Base-by-base conservation (phyloP, 2,888 invertebrate genomes). In the Acrocera orbiculus region DNA sequence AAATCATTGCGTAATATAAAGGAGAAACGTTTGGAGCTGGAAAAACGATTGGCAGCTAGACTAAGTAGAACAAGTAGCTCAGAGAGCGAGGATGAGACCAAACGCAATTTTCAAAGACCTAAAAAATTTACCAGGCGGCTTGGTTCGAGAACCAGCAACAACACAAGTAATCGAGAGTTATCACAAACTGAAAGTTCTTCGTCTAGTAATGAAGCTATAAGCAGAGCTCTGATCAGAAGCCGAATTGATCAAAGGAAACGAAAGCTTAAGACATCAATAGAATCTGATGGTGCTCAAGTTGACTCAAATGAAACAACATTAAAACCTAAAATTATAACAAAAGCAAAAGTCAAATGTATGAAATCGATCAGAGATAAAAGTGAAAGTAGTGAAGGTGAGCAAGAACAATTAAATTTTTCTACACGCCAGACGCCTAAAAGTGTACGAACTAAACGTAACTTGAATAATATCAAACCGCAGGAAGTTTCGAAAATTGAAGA, bases 1-100 rank as follows among this genome's bases (percentile, higher is more conserved):
- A 65, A 35, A 63, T 61, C 42, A 63, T 64, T 28, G 56, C 61
- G 40, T 59, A 63, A 42, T 51, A 58, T 40, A 39, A 57, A 48
- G 46, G 69, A 55, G 35, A 58, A 58, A 42, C 53, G 58, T 2
- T 35, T 47, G 16, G 47, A 54, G 20, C 52, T 53, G 34, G 57
- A 55, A 41, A 47, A 52, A 24, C 42, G 55, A 13, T 46, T 56
- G 16, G 56, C 57, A 3, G 56, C 56, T 4, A 45, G 60, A 1
- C 31, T 57, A 15, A 47, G 47, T 34, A 43, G 44, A 29, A 65
- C 65, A 23, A 69, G 67, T 48, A 62, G 55, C 45, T 58, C 60
- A 5, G 69, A 68, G 47, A 58, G 53, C 20, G 69, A 56, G 26
- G 54, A 56, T 41, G 38, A 54, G 7, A 45, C 44, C 19, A 54